A percentile compares a stretch with the other conserved stretches of the same genome.
Conservation (phyloP, 2,113 vertebrate species). For the Sander lucioperca region DNA sequence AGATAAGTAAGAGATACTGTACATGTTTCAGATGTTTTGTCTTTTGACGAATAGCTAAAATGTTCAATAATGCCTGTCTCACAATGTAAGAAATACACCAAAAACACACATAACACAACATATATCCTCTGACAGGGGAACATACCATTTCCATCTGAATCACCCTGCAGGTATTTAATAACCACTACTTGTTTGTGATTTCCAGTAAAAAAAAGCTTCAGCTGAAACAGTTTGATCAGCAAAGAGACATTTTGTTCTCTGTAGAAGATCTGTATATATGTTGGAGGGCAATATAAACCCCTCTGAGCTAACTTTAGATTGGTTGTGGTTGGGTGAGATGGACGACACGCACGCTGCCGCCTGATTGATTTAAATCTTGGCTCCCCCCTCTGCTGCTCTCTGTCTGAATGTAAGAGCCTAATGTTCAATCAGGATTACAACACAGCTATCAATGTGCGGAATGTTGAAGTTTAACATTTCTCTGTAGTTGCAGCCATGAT, state of each 20-base stretch:
- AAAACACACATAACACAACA: too few relatives aligned
- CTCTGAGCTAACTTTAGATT: constrained; percentile 2
- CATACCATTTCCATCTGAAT: too few relatives aligned
- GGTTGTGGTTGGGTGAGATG: not conserved
- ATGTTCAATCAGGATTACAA: too few relatives aligned
- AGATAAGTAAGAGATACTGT: too few relatives aligned
- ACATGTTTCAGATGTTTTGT: too few relatives aligned
- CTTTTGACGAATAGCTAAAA: too few relatives aligned
- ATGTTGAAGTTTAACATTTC: too few relatives aligned
- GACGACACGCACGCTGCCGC: not conserved
- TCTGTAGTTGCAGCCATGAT: constrained; percentile 42
- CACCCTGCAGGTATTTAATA: too few relatives aligned
- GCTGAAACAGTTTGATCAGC: not conserved
- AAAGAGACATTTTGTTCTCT: not conserved
- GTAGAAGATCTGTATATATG: not conserved
- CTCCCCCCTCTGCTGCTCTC: constrained; percentile 19
- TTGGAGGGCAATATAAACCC: not conserved
- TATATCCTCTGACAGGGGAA: too few relatives aligned
- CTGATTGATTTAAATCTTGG: constrained; percentile 44
- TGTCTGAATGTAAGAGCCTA: constrained; percentile 7
- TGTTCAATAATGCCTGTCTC: too few relatives aligned
- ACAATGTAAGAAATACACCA: too few relatives aligned
- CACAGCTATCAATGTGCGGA: too few relatives aligned
- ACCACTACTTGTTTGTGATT: not conserved
- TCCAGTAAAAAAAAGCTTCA: not conserved